Base-by-base conservation (phyloP, 2,888 invertebrate species). In the Megaustenia siamemsis region DNA sequence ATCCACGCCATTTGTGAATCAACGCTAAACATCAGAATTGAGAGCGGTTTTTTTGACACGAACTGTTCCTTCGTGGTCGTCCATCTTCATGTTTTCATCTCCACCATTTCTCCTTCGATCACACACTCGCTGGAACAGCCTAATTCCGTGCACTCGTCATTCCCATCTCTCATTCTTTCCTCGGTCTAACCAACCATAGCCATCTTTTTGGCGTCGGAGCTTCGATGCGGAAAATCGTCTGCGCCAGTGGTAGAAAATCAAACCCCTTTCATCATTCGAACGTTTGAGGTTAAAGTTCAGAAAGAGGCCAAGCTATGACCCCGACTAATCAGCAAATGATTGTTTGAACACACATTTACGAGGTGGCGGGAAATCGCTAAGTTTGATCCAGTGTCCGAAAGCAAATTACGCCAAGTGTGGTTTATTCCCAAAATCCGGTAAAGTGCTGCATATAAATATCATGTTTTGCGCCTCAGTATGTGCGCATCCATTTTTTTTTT, bases 251-350 rank as follows among this genome's bases (percentile, higher is more conserved):
- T 79, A 68, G 45, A 79, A 68, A 69, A 69, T 71, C 81, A 81
- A 71, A 81, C 81, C 15, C 35, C 49, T 35, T 81, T 81, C 81
- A 81, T 79, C 68, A 32, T 68, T 45, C 68, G 53, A 79, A 45
- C 79, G 38, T 68, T 68, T 45, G 45, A 32, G 68, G 79, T 79
- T 49, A 49, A 38, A 68, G 79, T 45, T 66, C 49, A 24, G 79
- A 18, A 49, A 81, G 32, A 56, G 71, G 81, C 40, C 81, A 81
- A 81, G 40, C 28, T 81, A 8, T 71, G 81, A 71, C 69, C 81
- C 40, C 68, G n/a, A 71, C 49, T 81, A 81, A 81, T 81, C 81
- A 81, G 71, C 53, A 69, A 81, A 81, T 56, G 71, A 81, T 81
- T 81, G 81, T 81, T 81, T 81, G 56, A 56, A 40, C 81, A 56